These are phyloP conservation scores for Coracias cyanogaster DNA, from an alignment of 2,797 vertebrate genomes.

Conservation along the genomic window DNA sequence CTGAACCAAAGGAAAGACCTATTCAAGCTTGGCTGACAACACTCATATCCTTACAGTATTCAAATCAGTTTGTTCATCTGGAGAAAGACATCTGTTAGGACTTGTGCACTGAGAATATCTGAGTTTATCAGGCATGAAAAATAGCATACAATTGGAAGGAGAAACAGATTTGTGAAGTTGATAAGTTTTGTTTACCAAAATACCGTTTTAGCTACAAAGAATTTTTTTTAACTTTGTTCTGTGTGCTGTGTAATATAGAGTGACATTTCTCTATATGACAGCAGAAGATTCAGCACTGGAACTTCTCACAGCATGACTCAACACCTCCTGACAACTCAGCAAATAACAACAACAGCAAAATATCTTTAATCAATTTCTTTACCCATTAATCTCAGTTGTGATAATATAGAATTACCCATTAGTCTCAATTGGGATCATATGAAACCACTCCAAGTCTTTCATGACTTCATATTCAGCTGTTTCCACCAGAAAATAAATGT, in stretches of 20 bases:
- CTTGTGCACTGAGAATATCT: neutral
- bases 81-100: conserved; percentile 12
- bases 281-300: neutral
- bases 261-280: conserved; percentile 28
- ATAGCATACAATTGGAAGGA: neutral
- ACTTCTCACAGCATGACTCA: conserved; percentile 53
- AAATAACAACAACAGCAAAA: conserved; percentile 20
- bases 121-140: neutral
- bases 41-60: neutral
- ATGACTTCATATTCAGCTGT: conserved; percentile 43
- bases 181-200: conserved; percentile 35
- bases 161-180: neutral
- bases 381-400: neutral
- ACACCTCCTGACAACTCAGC: conserved; percentile 49
- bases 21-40: neutral
- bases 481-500: neutral
- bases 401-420: conserved; percentile 29
- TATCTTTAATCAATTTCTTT: conserved; percentile 47
- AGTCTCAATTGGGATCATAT: conserved; percentile 27
- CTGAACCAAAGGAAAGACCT: neutral
- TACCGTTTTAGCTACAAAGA: neutral
- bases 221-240: neutral
- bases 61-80: conserved; percentile 16
- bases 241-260: neutral
- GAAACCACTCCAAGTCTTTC: conserved; percentile 39